phyloP scores from a whole-genome alignment of 2,888 invertebrate genomes.

The Eupeodes luniger region DNA sequence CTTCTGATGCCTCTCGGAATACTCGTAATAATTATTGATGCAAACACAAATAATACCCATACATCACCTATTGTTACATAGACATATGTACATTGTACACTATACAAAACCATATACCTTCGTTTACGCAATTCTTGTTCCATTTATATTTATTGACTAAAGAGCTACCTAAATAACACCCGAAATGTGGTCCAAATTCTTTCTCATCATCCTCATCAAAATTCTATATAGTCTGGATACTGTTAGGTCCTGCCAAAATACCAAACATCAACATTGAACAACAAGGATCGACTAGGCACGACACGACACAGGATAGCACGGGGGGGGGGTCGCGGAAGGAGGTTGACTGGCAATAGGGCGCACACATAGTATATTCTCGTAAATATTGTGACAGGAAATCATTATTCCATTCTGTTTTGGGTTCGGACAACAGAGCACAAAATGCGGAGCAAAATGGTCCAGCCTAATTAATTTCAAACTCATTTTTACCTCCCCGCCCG shows the following conservation, averaged over 20 bases:
- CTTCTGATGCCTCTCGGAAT: too few species aligned
- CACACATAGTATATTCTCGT: conserved; percentile 1
- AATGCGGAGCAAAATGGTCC: conserved; percentile 4
- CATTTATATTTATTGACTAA: conserved; percentile 59
- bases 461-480: conserved; percentile 26
- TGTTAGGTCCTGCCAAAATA: neutral
- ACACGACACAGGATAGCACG: too few species aligned
- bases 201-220: neutral
- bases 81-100: too few species aligned
- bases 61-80: too few species aligned
- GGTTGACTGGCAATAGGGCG: too few species aligned
- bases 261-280: neutral
- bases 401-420: conserved; percentile 17
- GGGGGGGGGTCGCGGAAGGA: too few species aligned
- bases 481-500: neutral
- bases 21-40: too few species aligned
- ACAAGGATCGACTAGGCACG: too few species aligned
- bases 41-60: too few species aligned
- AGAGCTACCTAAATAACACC: conserved; percentile 58
- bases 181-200: conserved; percentile 49
- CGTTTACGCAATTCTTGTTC: conserved; percentile 47
- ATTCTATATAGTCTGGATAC: neutral
- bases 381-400: conserved; percentile 36
- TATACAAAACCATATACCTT: too few species aligned
- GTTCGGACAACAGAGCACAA: neutral